These are phyloP conservation scores for Oreochromis tanganicae DNA, from an alignment of 2,113 vertebrate genomes.

Conservation along the genomic window DNA sequence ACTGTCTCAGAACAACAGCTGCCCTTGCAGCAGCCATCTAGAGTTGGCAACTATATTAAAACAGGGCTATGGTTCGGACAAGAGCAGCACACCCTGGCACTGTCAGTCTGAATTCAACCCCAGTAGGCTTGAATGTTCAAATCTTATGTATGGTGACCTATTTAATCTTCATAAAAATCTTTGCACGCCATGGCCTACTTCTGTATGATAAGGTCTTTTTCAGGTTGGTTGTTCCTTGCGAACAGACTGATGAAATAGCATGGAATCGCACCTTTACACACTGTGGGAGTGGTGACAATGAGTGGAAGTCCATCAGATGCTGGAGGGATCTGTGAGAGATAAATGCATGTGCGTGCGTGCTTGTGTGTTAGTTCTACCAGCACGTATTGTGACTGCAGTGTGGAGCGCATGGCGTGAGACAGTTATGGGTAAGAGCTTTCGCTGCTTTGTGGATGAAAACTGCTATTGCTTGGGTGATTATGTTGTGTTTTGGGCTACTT, in stretches of 20 bases:
- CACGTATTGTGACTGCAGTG: conserved; percentile 54
- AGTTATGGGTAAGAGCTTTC: conserved; percentile 64
- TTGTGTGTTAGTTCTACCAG: conserved; percentile 63
- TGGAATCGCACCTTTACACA: conserved; percentile 57
- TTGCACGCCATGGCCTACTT: background rate
- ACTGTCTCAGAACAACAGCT: conserved; percentile 5
- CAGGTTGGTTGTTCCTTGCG: conserved; percentile 29
- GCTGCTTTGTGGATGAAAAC: conserved; percentile 52
- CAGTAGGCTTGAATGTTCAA: conserved; percentile 53
- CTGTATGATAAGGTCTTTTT: background rate
- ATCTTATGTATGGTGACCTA: conserved; percentile 27
- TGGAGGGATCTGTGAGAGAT: conserved; percentile 54
- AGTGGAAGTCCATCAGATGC: conserved; percentile 57
- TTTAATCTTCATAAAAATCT: background rate
- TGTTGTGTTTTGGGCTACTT: conserved; percentile 77
- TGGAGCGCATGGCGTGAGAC: conserved; percentile 64
- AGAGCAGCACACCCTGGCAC: conserved; percentile 22
- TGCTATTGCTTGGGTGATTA: conserved; percentile 19
- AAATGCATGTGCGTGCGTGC: conserved; percentile 50
- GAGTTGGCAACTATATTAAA: background rate
- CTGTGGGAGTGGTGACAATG: conserved; percentile 54
- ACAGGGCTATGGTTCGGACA: background rate
- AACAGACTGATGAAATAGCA: conserved; percentile 49
- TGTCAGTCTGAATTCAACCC: conserved; percentile 46
- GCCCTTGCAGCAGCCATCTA: conserved; percentile 7